phyloP scores from a whole-genome alignment of 1,140 invertebrate species.

The Neomicropteryx cornuta region DNA sequence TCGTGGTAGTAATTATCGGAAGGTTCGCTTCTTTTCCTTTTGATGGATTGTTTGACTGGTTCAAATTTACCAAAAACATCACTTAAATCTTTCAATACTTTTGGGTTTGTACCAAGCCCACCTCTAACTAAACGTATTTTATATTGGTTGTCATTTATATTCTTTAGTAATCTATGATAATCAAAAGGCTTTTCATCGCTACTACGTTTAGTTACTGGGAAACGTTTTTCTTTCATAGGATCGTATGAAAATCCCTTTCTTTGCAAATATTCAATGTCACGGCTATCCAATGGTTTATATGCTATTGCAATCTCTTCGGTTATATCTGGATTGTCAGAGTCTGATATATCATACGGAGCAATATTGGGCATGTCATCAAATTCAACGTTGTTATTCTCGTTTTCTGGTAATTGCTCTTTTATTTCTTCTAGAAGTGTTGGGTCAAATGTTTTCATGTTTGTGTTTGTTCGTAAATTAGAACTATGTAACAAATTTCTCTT shows the following conservation, averaged over 20 bases:
- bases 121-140: conserved; percentile 31
- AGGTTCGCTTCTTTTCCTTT: conserved; percentile 33
- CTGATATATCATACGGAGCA: conserved; percentile 26
- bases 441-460: no score
- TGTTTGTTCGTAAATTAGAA: no score
- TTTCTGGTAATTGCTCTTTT: conserved; percentile 14
- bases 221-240: conserved; percentile 39
- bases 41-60: conserved; percentile 24
- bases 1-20: conserved; percentile 25
- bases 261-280: conserved; percentile 32
- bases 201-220: conserved; percentile 51
- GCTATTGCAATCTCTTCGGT: conserved; percentile 42
- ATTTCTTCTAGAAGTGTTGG: no score
- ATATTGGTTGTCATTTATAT: conserved; percentile 29
- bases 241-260: conserved; percentile 33
- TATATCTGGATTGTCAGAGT: conserved; percentile 32
- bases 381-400: conserved; percentile 24
- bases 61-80: conserved; percentile 36
- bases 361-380: conserved; percentile 29
- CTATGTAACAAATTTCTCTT: no score
- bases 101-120: conserved; percentile 37
- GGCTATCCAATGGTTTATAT: conserved; percentile 40
- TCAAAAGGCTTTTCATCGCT: conserved; percentile 36
- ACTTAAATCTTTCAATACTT: conserved; percentile 41
- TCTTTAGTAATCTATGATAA: conserved; percentile 25